A percentile compares a stretch with the other conserved stretches of the same genome.
phyloP scores from a whole-genome alignment of 2,113 vertebrate genomes.

The Sylvietta virens region DNA sequence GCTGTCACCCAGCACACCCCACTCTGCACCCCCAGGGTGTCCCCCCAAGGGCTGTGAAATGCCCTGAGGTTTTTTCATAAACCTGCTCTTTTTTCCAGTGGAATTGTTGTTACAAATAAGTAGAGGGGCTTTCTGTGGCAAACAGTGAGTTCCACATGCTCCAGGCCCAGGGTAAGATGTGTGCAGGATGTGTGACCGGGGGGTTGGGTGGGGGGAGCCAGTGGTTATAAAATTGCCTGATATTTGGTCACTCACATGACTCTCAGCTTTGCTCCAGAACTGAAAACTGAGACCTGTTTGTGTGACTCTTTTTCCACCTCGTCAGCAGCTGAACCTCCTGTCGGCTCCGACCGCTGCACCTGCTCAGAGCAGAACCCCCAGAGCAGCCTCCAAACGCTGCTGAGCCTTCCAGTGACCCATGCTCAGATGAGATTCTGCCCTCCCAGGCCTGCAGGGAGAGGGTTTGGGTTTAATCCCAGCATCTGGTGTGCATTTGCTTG shows the following conservation, averaged over 20 bases:
- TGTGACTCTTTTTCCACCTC: background rate
- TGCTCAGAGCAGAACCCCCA: background rate
- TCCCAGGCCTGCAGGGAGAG: background rate
- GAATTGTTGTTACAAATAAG: background rate
- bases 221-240: background rate
- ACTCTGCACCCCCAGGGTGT: background rate
- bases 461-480: background rate
- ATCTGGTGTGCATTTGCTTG: background rate
- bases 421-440: background rate
- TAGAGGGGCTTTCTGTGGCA: background rate
- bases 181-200: background rate
- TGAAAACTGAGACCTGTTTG: background rate
- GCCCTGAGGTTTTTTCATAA: background rate
- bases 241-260: background rate
- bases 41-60: background rate
- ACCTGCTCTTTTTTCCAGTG: fast-evolving
- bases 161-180: background rate
- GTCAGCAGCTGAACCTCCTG: background rate
- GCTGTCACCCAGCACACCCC: background rate
- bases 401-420: background rate
- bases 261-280: background rate
- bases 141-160: fast-evolving
- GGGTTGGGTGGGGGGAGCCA: background rate
- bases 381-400: background rate
- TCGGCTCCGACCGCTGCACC: background rate